Evolutionary conservation across 2,113 vertebrate species (phyloP), one percentile per base, ranked within the genome.

Genomic region (Natator depressus): DNA sequence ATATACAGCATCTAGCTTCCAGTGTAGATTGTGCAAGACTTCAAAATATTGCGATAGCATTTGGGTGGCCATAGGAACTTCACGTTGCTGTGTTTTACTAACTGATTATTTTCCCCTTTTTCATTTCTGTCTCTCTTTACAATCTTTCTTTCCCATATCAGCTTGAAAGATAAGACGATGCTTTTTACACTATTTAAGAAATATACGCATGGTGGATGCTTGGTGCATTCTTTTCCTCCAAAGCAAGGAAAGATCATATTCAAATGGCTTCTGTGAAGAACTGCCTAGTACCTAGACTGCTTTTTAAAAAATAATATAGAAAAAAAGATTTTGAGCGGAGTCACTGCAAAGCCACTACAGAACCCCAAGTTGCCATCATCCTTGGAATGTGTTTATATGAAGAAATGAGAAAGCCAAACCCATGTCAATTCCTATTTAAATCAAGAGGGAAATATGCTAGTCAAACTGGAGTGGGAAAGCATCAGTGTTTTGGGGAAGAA

Each of bases 161-260:
- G 1, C 51, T 88, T 88, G 69, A 89, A 75, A 80, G 12, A 1
- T 76, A 42, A 2, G 22, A 72, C 8, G 2, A 11, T 8, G 31
- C 0, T 19, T 85, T 54, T 22, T 10, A 76, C 88, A 84, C 11
- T 82, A 76, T 82, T 55, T 86, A 38, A 78, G 20, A 49, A 85
- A 93, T 82, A 0, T 38, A 2, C 7, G n/a, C 38, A 38, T 8
- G 17, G 1, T 29, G 27, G 13, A 11, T 88, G 1, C 11, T 55
- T 78, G 13, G 49, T 62, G 76, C 65, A 0, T 78, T 49, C 1
- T 85, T 90, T 87, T 79, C 6, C 2, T 89, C 13, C 29, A 19
- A 55, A 90, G 7, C 1, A 90, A 82, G 84, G 10, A n/a, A 89
- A 81, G n/a, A 78, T 88, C 1, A 7, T 82, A 90, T 6, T 87